Evolutionary conservation across 2,797 vertebrate species (phyloP).

Genomic region (Cottoperca gobio): DNA sequence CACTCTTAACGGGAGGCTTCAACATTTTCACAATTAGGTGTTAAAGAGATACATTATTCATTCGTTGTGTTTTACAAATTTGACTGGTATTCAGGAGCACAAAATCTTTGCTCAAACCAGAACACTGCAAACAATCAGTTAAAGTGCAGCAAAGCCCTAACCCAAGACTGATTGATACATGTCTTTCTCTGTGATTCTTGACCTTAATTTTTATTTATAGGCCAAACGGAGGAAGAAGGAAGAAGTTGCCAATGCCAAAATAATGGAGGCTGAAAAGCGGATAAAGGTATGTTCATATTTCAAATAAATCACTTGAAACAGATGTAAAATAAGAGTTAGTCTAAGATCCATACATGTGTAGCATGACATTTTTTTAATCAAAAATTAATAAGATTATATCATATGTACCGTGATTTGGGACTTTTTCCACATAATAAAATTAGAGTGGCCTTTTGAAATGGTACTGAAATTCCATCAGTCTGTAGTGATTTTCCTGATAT

Average conservation of each 20-base stretch:
- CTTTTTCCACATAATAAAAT: slow-evolving; percentile 48
- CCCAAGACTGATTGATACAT: slow-evolving; percentile 67
- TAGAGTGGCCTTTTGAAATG: slow-evolving; percentile 46
- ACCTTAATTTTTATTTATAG: slow-evolving; percentile 89
- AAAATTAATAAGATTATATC: slow-evolving; percentile 24
- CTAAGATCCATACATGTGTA: not conserved
- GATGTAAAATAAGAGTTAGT: not conserved
- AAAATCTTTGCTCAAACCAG: slow-evolving; percentile 73
- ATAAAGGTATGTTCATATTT: slow-evolving; percentile 92
- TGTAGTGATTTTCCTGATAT: slow-evolving; percentile 69
- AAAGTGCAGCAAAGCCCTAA: slow-evolving; percentile 72
- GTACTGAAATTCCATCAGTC: slow-evolving; percentile 63
- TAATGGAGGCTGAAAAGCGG: slow-evolving; percentile 98
- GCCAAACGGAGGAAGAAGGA: slow-evolving; percentile 99
- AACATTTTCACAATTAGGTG: slow-evolving; percentile 87
- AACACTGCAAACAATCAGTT: slow-evolving; percentile 79
- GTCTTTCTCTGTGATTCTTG: slow-evolving; percentile 63
- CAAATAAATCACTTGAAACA: slow-evolving; percentile 10
- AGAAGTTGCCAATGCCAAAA: slow-evolving; percentile 98
- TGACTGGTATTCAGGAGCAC: slow-evolving; percentile 77
- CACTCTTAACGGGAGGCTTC: slow-evolving; percentile 87
- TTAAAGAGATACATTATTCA: slow-evolving; percentile 88
- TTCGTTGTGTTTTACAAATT: slow-evolving; percentile 84
- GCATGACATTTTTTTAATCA: not conserved
- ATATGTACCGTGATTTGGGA: not conserved